A percentile compares a stretch with the other conserved stretches of the same genome.
phyloP scores from a whole-genome alignment of 2,113 vertebrate genomes.

The Tetraodon nigroviridis region DNA sequence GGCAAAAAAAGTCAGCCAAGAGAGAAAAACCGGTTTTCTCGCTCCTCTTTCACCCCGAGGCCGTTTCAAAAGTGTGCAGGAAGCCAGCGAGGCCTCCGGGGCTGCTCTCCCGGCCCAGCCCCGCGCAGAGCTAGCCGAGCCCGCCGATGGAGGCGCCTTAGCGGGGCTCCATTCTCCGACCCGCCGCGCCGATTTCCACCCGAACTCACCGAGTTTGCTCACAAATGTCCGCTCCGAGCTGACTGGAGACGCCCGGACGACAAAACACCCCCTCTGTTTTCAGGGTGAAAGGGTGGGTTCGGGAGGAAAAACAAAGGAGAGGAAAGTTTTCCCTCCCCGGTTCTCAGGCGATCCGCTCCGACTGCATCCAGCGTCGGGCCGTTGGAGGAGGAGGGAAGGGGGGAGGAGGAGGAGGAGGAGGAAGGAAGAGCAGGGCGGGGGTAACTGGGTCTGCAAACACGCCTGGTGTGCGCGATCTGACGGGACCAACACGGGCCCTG shows the following conservation, averaged over 20 bases:
- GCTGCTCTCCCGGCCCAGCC: neutral
- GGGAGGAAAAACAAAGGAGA: slow-evolving; percentile 22
- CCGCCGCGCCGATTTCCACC: too few relatives aligned
- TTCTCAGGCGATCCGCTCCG: slow-evolving; percentile 3
- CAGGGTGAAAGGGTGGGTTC: neutral
- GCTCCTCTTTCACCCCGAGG: slow-evolving; percentile 14
- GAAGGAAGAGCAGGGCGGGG: neutral
- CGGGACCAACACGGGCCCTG: too few relatives aligned
- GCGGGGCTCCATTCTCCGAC: slow-evolving; percentile 16
- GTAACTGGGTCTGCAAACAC: too few relatives aligned
- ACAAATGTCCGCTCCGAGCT: too few relatives aligned
- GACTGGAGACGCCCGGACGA: too few relatives aligned
- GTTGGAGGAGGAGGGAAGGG: slow-evolving; percentile 9
- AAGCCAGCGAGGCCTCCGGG: slow-evolving; percentile 6
- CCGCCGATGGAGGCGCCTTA: neutral
- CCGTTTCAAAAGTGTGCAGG: slow-evolving; percentile 14
- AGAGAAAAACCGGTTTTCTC: slow-evolving; percentile 48
- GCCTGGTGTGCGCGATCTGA: too few relatives aligned
- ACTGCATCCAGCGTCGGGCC: slow-evolving; percentile 32
- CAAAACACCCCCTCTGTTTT: neutral
- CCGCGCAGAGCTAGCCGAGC: neutral
- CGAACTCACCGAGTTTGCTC: too few relatives aligned
- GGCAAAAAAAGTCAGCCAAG: slow-evolving; percentile 15
- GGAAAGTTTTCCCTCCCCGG: slow-evolving; percentile 24
- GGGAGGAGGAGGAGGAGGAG: neutral